Evolutionary conservation across 2,113 vertebrate species (phyloP), one percentile per base, ranked within the genome.

Genomic region (Lipophrys pholis): DNA sequence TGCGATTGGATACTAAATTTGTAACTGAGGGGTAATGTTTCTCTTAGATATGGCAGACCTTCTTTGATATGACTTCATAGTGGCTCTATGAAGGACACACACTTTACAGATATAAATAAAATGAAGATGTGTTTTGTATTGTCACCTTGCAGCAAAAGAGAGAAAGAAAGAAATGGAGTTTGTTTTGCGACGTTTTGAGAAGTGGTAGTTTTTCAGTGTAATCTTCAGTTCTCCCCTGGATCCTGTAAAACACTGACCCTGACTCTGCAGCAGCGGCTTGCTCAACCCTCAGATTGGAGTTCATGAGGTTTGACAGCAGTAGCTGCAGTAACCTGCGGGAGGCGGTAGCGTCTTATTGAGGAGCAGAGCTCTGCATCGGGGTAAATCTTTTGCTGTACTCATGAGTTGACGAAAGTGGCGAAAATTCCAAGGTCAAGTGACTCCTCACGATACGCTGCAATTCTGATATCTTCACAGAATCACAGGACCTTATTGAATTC

Each of bases 1-100:
- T 12, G 86, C 89, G 90, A 99, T 99, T 99, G 97, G 97, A 94
- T 87, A 94, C 95, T 98, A 97, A 96, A 96, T 97, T 94, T 95
- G 93, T 94, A 95, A 94, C 92, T 83, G 89, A 77, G 76, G 76
- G 72, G 72, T 80, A 61, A 46, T 52, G 62, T 89, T 83, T 67
- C 81, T 35, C 11, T 50, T 51, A 55, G 9, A 60, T 61, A 69
- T 69, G 45, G 54, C 58, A 59, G 43, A 8, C 74, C 40, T 54
- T 55, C n/a, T 43, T 15, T 53, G 38, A 48, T 61, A 41, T 51
- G 53, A 73, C 82, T 70, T 81, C 73, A 67, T 43, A 1, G 7
- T 56, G 21, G 59, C 59, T 58, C 15, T 69, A 38, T 15, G 46
- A 9, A 12, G 15, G 53, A 52, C 15, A 54, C 4, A 6, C 1